Percentiles rank a stretch among this genome's conserved stretches.
Evolutionary conservation across 1,140 invertebrate species (phyloP).

Genomic region (Meloidogyne chitwoodi): DNA sequence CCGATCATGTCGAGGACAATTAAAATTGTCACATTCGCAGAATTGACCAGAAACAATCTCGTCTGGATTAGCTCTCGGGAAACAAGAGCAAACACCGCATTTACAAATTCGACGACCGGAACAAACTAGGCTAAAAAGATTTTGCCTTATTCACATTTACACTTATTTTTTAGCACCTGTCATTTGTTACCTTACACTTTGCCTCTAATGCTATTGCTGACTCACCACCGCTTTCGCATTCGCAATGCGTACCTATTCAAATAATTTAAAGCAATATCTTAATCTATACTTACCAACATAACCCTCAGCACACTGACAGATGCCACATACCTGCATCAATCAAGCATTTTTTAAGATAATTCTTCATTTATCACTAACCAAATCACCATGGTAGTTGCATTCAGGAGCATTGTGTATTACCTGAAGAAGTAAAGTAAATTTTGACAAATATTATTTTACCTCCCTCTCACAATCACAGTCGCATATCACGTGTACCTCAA

Average conservation of each 20-base stretch:
- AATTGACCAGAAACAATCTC: conserved; percentile 61
- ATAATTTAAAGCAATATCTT: neutral
- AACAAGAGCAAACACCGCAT: conserved; percentile 64
- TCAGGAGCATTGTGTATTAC: conserved; percentile 45
- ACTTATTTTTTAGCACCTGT: neutral
- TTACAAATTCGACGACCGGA: conserved; percentile 69
- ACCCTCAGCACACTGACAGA: conserved; percentile 76
- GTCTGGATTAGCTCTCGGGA: conserved; percentile 53
- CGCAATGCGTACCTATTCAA: conserved; percentile 71
- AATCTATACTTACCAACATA: conserved; percentile 67
- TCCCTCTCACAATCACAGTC: conserved; percentile 63
- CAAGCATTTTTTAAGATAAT: too few species aligned
- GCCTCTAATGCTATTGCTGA: conserved; percentile 54
- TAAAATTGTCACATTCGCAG: conserved; percentile 65
- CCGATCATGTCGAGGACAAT: conserved; percentile 62
- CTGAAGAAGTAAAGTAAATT: conserved; percentile 7
- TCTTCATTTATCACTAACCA: conserved; percentile 55
- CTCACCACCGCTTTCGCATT: conserved; percentile 69
- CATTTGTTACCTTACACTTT: conserved; percentile 45
- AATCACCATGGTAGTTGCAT: conserved; percentile 59
- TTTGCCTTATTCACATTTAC: too few species aligned
- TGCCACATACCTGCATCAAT: conserved; percentile 69
- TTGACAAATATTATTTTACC: conserved; percentile 21
- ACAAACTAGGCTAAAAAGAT: conserved; percentile 60
- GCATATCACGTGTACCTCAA: conserved; percentile 63